A percentile compares a stretch with the other conserved stretches of the same genome.
phyloP scores from a whole-genome alignment of 1,140 invertebrate species.

The Leptinotarsa texana region DNA sequence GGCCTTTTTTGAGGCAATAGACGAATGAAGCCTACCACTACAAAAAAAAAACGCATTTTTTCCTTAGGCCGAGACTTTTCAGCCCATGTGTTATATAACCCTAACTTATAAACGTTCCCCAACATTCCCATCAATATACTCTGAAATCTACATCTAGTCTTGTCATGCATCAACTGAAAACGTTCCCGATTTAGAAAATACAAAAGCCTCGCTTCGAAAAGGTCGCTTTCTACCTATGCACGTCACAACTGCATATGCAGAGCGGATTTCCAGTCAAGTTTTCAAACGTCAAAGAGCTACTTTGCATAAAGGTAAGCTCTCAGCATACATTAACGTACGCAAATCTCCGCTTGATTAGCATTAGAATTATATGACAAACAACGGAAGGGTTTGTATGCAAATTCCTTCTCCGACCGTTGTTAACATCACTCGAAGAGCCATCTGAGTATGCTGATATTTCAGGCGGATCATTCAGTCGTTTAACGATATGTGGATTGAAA shows the following conservation, averaged over 20 bases:
- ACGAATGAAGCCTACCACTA: too few relatives aligned
- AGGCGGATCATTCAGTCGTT: neutral
- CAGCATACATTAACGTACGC: slow-evolving; percentile 14
- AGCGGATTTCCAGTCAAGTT: slow-evolving; percentile 17
- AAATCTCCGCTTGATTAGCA: slow-evolving; percentile 16
- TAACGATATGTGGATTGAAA: too few relatives aligned
- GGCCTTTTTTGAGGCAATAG: too few relatives aligned
- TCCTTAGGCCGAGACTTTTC: too few relatives aligned
- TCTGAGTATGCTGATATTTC: neutral
- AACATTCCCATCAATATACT: neutral
- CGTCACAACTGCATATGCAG: slow-evolving; percentile 7
- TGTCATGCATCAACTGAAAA: neutral
- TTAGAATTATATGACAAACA: slow-evolving; percentile 12
- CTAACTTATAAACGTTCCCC: too few relatives aligned
- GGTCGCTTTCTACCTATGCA: slow-evolving; percentile 12
- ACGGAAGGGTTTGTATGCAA: slow-evolving; percentile 16
- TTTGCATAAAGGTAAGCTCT: slow-evolving; percentile 23
- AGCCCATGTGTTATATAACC: too few relatives aligned
- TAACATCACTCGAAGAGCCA: neutral
- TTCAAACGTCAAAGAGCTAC: slow-evolving; percentile 21
- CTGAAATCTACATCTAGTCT: neutral
- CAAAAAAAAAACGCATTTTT: too few relatives aligned
- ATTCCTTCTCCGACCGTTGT: neutral
- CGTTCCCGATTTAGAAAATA: neutral
- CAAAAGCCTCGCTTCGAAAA: neutral